Base-by-base conservation (phyloP, 2,797 vertebrate species). In the Masticophis lateralis region DNA sequence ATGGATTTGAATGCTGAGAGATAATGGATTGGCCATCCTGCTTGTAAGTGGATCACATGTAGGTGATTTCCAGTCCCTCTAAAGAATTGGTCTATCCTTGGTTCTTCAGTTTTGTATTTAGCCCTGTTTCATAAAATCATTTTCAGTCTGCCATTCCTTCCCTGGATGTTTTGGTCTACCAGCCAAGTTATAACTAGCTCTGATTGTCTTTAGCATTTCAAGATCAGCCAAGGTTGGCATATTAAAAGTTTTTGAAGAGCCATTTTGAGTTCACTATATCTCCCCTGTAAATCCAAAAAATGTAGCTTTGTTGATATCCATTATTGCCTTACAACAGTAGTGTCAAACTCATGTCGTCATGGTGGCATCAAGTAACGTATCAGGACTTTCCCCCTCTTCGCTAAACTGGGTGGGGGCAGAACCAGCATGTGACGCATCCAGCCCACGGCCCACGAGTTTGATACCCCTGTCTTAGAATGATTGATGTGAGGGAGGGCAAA, bases 401-500 rank as follows among this genome's bases (percentile, higher is more conserved):
- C 53, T 55, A 55, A 55, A 55, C 53, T 11, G 2, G 53, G 53
- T 3, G 53, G 53, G 53, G 11, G 53, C 11, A 0, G 11, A 55
- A 11, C 53, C 53, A 55, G 53, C 53, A 55, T 2, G 0, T 55
- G 11, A 55, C 53, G 2, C 53, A 55, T 55, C 53, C 11, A 0
- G 11, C 53, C 11, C 2, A 2, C 2, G 53, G 53, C 2, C 53
- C 11, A 3, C 2, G 2, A 55, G 53, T 3, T 55, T 55, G 53
- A 55, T 11, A 55, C 53, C 53, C 11, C 53, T 88, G 93, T 94
- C 91, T 69, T 53, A 92, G 37, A 90, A 61, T 88, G 93, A 91
- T 60, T 59, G 83, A 94, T 91, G n/a, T 32, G n/a, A 51, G 32
- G 37, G n/a, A 25, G 91, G 91, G 79, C 94, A 91, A 37, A 89